phyloP scores from a whole-genome alignment of 2,797 vertebrate species.

The Pygocentrus nattereri region DNA sequence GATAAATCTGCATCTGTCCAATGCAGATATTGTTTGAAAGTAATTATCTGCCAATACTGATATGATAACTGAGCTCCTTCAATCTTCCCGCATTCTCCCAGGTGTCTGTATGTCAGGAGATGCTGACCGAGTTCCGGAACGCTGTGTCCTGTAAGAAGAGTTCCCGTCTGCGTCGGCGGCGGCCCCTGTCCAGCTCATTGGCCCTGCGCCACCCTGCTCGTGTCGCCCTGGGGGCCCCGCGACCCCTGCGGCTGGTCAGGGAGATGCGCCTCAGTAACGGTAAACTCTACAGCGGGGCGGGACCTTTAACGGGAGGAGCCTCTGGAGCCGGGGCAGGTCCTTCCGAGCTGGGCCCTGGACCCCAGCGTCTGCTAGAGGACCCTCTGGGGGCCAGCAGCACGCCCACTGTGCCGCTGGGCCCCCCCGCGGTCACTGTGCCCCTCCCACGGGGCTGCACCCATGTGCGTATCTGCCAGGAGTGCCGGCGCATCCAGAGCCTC shows the following conservation, averaged over 20 bases:
- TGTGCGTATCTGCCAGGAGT: constrained; percentile 92
- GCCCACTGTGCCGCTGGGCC: constrained; percentile 49
- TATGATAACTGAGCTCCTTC: too few relatives aligned
- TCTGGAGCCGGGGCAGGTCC: constrained; percentile 58
- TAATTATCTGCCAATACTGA: too few relatives aligned
- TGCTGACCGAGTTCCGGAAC: constrained; percentile 88
- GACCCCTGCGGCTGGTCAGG: constrained; percentile 82
- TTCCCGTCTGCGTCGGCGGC: constrained; percentile 84
- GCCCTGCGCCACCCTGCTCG: constrained; percentile 77
- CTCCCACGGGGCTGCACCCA: constrained; percentile 84
- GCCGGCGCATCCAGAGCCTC: constrained; percentile 88
- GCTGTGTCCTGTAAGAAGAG: constrained; percentile 90
- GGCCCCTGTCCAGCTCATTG: constrained; percentile 72
- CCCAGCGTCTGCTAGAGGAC: constrained; percentile 79
- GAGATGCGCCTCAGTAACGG: constrained; percentile 92
- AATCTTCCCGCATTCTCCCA: constrained; percentile 63
- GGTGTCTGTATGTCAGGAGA: constrained; percentile 92
- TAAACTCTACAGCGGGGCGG: constrained; percentile 86
- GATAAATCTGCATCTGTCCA: too few relatives aligned
- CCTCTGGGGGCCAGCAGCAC: constrained; percentile 71
- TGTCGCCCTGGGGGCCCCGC: constrained; percentile 78
- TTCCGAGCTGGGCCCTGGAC: constrained; percentile 75
- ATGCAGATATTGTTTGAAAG: too few relatives aligned
- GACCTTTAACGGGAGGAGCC: constrained; percentile 72
- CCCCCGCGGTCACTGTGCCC: constrained; percentile 70